These are phyloP conservation scores for Trachemys scripta DNA, from an alignment of 2,113 vertebrate genomes.

Conservation along the genomic window DNA sequence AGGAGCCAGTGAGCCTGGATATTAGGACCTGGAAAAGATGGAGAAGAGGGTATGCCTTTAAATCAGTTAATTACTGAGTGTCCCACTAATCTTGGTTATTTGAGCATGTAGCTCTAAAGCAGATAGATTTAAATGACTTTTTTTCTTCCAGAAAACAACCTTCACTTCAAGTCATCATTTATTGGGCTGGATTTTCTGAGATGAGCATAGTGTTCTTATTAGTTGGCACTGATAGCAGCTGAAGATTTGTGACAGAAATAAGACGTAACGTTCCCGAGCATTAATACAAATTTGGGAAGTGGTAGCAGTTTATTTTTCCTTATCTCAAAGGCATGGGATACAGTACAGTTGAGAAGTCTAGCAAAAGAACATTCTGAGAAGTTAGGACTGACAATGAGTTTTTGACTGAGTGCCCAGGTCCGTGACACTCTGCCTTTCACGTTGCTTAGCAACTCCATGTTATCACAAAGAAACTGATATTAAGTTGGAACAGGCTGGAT, in stretches of 20 bases:
- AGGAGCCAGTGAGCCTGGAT: neutral
- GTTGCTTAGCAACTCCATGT: conserved; percentile 78
- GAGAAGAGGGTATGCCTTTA: neutral
- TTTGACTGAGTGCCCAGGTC: conserved; percentile 73
- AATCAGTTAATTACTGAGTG: neutral
- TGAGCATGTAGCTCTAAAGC: neutral
- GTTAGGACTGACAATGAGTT: conserved; percentile 45
- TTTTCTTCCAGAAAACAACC: no score
- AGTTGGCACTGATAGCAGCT: neutral
- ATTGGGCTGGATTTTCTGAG: neutral
- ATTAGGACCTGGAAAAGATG: neutral
- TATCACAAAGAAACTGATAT: conserved; percentile 77
- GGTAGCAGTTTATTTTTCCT: conserved; percentile 28
- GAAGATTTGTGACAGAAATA: conserved; percentile 55
- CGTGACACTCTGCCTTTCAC: conserved; percentile 65
- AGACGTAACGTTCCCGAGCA: conserved; percentile 27
- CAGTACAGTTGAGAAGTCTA: conserved; percentile 26
- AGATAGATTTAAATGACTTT: neutral
- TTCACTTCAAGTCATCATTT: neutral
- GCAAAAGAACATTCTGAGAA: conserved; percentile 70
- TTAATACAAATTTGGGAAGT: neutral
- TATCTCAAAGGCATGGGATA: conserved; percentile 49
- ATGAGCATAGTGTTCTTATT: neutral
- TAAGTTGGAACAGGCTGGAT: conserved; percentile 76
- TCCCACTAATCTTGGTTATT: neutral